Base-by-base conservation (phyloP, 2,113 vertebrate species). In the Callionymus lyra region DNA sequence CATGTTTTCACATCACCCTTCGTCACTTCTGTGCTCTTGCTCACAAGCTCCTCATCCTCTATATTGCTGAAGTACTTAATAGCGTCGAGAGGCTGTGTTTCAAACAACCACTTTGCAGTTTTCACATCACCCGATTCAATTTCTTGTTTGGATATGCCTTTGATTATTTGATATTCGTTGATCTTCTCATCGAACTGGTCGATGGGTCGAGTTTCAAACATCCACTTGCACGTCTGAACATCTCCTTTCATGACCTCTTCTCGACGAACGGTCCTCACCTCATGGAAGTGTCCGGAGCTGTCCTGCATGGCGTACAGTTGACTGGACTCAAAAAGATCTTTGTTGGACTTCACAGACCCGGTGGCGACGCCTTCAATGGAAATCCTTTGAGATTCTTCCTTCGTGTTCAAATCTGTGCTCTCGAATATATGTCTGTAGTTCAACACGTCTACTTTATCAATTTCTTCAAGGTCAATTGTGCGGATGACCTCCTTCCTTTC, bases 101-200 rank as follows among this genome's bases (percentile, higher is more conserved):
- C 92, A 85, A 95, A 95, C 31, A 95, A 72, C 92, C 92, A 95
- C 60, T 92, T 93, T 18, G 89, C 91, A 39, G 86, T 90, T 84
- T 92, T 93, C 13, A 95, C 91, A 69, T 91, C 89, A 19, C 92
- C 91, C 11, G 89, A 82, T 65, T 90, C 85, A 16, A 92, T 81
- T 85, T 95, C 89, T 63, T 91, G 77, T 61, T 91, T 89, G 40
- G 92, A 91, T 72, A 95, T 91, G 21, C 92, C 92, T 64, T 86
- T 90, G 18, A 95, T 94, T 44, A 95, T 72, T 73, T 92, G 87
- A 56, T 86, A 90, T 69, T 90, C 88, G 44, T 77, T 69, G 60
- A 87, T 79, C 12, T 86, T 89, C 69, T 92, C 86, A 52, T 89
- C 85, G 80, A 94, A 93, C 56, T 92, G 88, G 67, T 92, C 92